phyloP scores from a whole-genome alignment of 2,888 invertebrate species.

The Zaprionus bogoriensis region DNA sequence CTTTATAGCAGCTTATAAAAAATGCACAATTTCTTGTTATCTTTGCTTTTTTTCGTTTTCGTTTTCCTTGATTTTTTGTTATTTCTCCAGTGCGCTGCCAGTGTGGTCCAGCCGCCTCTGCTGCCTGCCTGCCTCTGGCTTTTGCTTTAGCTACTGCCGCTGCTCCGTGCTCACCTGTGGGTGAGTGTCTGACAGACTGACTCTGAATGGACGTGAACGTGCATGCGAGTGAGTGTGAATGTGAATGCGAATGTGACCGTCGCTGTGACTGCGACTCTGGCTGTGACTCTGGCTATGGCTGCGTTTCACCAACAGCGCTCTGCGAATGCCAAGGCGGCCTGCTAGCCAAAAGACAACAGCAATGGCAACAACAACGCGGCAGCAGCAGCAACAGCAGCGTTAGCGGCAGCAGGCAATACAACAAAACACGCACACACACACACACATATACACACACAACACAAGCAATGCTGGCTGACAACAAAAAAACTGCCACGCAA shows the following conservation, averaged over 20 bases:
- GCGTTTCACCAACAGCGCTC: slow-evolving; percentile 55
- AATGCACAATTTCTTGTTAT: not conserved
- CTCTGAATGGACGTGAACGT: slow-evolving; percentile 29
- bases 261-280: slow-evolving; percentile 15
- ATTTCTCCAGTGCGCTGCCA: slow-evolving; percentile 28
- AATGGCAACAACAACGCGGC: slow-evolving; percentile 10
- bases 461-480: not conserved
- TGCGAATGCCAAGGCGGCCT: slow-evolving; percentile 60
- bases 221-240: slow-evolving; percentile 1
- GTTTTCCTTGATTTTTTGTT: not conserved
- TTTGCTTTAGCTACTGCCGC: slow-evolving; percentile 45
- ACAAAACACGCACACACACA: no score
- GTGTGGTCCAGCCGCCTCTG: slow-evolving; percentile 56
- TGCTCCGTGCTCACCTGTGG: slow-evolving; percentile 66
- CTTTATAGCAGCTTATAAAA: no score
- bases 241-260: not conserved
- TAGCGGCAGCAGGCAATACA: slow-evolving; percentile 28
- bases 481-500: slow-evolving; percentile 72
- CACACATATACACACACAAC: no score
- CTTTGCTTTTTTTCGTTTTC: not conserved
- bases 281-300: slow-evolving; percentile 7
- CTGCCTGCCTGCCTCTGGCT: slow-evolving; percentile 60
- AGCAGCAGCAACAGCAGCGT: slow-evolving; percentile 20
- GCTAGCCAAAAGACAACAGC: slow-evolving; percentile 41
- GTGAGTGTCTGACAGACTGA: slow-evolving; percentile 26